Evolutionary conservation across 2,888 invertebrate genomes (phyloP).

Genomic region (Melangyna quadrimaculata): DNA sequence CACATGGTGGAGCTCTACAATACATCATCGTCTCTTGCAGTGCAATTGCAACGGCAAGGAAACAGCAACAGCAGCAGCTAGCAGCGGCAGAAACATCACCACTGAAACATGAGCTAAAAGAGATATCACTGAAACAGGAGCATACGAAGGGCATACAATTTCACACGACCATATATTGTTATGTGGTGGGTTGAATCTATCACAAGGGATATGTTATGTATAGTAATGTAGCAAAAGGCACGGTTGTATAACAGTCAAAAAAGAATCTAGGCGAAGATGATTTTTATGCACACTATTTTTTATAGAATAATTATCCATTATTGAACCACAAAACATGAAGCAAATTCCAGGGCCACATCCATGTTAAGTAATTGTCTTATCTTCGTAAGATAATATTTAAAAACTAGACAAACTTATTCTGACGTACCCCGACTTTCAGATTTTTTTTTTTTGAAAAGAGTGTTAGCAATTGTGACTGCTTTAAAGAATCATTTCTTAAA

Average conservation of each 20-base stretch:
- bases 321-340: too few species aligned
- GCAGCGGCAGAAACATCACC: constrained; percentile 38
- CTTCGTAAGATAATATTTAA: too few species aligned
- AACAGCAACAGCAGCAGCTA: constrained; percentile 1
- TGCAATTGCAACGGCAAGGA: not conserved
- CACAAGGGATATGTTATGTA: constrained; percentile 21
- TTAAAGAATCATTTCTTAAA: too few species aligned
- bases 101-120: constrained; percentile 66
- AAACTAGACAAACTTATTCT: too few species aligned
- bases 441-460: too few species aligned
- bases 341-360: too few species aligned
- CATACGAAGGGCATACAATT: constrained; percentile 68
- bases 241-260: not conserved
- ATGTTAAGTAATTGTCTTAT: too few species aligned
- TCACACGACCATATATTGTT: constrained; percentile 70
- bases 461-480: too few species aligned
- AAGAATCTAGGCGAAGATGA: not conserved
- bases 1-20: constrained; percentile 64
- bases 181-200: constrained; percentile 65
- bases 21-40: constrained; percentile 70
- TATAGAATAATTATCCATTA: too few species aligned
- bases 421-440: too few species aligned
- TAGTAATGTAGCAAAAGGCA: not conserved
- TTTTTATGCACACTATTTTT: not conserved
- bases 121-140: constrained; percentile 62